Conservation (phyloP, 2,113 vertebrate species). For the Oostethus manadensis region DNA sequence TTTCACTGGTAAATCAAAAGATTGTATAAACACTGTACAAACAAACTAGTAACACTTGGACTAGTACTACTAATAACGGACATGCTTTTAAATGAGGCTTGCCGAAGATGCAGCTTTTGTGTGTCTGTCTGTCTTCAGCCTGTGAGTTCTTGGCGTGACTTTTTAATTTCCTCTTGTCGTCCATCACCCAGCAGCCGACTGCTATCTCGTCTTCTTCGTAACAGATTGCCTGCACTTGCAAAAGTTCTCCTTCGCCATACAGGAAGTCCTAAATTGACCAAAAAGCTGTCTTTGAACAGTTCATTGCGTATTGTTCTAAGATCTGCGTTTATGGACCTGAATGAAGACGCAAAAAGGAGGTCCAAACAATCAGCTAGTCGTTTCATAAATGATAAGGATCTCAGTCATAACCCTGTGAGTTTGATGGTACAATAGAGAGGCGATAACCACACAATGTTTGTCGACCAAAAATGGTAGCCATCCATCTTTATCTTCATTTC, state of each 20-base stretch:
- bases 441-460: background rate
- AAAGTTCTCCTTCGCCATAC: constrained; percentile 26
- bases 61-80: too few relatives aligned
- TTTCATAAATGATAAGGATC: constrained; percentile 23
- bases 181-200: constrained; percentile 54
- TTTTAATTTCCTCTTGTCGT: constrained; percentile 65
- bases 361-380: constrained; percentile 22
- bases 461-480: constrained; percentile 17
- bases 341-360: constrained; percentile 2
- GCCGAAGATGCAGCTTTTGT: too few relatives aligned
- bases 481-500: constrained; percentile 37
- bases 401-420: background rate
- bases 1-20: too few relatives aligned
- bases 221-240: too few relatives aligned
- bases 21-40: too few relatives aligned
- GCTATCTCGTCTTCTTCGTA: constrained; percentile 35
- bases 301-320: constrained; percentile 36
- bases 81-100: too few relatives aligned
- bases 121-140: too few relatives aligned
- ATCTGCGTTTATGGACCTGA: constrained; percentile 9
- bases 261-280: constrained; percentile 61
- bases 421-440: constrained; percentile 14
- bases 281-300: constrained; percentile 22
- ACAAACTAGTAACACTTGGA: too few relatives aligned
- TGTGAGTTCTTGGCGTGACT: background rate